Percentiles rank a stretch among this genome's conserved stretches.
phyloP scores from a whole-genome alignment of 2,113 vertebrate genomes.

The Mobula birostris region DNA sequence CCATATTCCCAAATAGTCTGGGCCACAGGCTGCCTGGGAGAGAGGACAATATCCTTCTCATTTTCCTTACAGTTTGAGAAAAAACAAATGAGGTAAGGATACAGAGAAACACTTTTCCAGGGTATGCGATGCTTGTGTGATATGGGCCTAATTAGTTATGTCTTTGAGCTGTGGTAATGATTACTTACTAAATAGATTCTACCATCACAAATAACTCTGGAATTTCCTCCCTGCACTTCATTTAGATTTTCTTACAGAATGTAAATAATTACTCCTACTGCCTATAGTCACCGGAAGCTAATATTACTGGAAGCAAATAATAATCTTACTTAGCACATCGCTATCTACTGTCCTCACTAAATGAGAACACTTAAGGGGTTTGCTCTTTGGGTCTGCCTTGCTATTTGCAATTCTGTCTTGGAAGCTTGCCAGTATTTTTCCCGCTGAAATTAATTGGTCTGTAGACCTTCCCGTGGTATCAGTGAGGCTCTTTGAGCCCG shows the following conservation, averaged over 20 bases:
- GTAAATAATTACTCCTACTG: not conserved
- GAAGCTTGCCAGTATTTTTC: not conserved
- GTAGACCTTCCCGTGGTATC: not conserved
- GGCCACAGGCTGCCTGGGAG: too few species aligned
- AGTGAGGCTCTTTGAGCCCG: not conserved
- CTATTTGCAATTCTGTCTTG: not conserved
- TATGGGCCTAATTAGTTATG: not conserved
- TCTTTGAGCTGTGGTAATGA: not conserved
- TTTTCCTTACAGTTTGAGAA: too few species aligned
- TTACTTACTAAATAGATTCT: not conserved
- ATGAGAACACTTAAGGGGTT: not conserved
- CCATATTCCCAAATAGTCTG: too few species aligned
- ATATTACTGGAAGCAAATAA: constrained; percentile 13
- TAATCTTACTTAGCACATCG: not conserved
- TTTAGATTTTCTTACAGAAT: not conserved
- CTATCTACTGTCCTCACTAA: not conserved
- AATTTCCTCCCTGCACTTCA: constrained; percentile 20
- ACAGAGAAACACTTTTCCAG: not conserved
- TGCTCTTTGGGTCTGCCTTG: not conserved
- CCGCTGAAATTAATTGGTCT: not conserved
- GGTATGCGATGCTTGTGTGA: not conserved
- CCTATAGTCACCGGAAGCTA: not conserved
- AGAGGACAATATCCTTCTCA: too few species aligned
- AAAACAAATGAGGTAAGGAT: not conserved
- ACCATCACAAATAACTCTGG: constrained; percentile 15